These are phyloP conservation scores for Epistrophe grossulariae DNA, from an alignment of 2,888 invertebrate species.

Conservation along the genomic window DNA sequence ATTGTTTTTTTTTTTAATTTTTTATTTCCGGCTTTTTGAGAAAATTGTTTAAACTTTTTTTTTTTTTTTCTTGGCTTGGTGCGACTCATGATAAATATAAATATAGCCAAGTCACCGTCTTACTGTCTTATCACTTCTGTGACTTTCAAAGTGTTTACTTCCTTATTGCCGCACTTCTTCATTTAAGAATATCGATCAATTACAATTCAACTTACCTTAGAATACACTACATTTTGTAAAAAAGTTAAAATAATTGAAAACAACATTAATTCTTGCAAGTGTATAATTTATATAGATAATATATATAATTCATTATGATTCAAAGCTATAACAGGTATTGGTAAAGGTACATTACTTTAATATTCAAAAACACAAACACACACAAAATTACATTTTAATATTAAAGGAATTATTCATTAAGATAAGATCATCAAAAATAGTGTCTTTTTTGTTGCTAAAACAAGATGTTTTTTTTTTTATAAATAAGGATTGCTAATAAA, in stretches of 20 bases:
- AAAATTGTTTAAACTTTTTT: too few species aligned
- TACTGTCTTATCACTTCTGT: too few species aligned
- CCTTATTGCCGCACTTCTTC: too few species aligned
- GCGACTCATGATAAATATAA: too few species aligned
- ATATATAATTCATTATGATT: slow-evolving; percentile 46
- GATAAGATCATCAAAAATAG: slow-evolving; percentile 59
- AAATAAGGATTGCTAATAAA: slow-evolving; percentile 19
- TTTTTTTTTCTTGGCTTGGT: too few species aligned
- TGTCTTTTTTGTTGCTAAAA: slow-evolving; percentile 71
- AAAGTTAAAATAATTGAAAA: neutral
- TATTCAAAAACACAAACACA: slow-evolving; percentile 66
- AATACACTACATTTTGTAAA: too few species aligned
- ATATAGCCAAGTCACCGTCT: too few species aligned
- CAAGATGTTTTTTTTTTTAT: neutral
- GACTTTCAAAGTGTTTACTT: too few species aligned
- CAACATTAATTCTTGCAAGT: slow-evolving; percentile 14
- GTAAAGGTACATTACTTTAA: slow-evolving; percentile 39
- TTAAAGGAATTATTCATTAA: slow-evolving; percentile 62
- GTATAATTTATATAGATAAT: slow-evolving; percentile 11
- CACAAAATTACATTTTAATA: slow-evolving; percentile 37
- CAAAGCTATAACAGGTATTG: slow-evolving; percentile 50
- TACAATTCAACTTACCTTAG: too few species aligned
- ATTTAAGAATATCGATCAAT: too few species aligned
- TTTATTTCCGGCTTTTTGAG: too few species aligned
- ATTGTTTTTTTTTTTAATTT: too few species aligned